These are phyloP conservation scores for Dallia pectoralis DNA, from an alignment of 2,797 vertebrate species.

Conservation along the genomic window DNA sequence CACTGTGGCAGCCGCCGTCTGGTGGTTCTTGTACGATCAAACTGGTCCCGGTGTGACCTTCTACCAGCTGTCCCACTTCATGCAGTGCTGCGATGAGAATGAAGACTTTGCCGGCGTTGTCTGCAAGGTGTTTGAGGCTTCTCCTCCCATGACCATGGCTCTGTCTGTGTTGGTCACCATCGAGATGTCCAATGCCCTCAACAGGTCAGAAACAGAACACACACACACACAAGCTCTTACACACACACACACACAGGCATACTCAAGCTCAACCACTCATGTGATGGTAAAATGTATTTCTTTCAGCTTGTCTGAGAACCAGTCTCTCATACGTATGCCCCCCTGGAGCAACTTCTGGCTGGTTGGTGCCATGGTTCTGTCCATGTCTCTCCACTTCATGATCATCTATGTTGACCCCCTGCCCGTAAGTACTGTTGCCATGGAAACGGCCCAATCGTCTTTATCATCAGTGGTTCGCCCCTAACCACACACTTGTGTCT, in stretches of 20 bases:
- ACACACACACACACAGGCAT: background rate
- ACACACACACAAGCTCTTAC: background rate
- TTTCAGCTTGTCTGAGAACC: conserved; percentile 91
- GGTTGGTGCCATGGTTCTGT: conserved; percentile 87
- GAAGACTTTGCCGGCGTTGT: conserved; percentile 77
- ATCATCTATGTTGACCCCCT: conserved; percentile 94
- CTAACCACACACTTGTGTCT: background rate
- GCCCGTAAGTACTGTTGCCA: conserved; percentile 75
- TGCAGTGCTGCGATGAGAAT: conserved; percentile 86
- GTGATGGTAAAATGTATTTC: background rate
- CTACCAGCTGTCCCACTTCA: conserved; percentile 96
- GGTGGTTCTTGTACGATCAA: conserved; percentile 93
- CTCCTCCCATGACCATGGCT: conserved; percentile 93
- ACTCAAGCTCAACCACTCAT: background rate
- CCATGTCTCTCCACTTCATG: conserved; percentile 95
- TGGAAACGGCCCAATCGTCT: background rate
- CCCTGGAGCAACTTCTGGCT: conserved; percentile 95
- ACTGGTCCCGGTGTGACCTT: conserved; percentile 84
- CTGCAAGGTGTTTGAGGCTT: conserved; percentile 85
- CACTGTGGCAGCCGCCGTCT: conserved; percentile 91
- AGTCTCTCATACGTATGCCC: conserved; percentile 91
- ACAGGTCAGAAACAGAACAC: conserved; percentile 73
- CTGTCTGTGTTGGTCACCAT: conserved; percentile 94
- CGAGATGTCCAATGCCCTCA: conserved; percentile 95
- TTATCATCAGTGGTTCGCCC: background rate